Base-by-base conservation (phyloP, 2,888 invertebrate species). In the Bombylius discolor region DNA sequence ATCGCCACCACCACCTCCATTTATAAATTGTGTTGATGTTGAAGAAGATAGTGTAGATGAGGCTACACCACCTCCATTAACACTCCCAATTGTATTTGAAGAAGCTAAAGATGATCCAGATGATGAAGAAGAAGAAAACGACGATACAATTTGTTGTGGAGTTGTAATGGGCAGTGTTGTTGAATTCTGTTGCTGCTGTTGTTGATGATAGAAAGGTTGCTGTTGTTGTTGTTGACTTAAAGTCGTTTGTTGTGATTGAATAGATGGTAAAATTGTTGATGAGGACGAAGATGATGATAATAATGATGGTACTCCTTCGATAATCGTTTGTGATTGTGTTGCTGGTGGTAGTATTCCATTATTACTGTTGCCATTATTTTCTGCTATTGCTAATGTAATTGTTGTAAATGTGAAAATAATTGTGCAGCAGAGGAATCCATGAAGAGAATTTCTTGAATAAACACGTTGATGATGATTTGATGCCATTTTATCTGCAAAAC, bases 161-260 rank as follows among this genome's bases (percentile, higher is more conserved):
- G 52, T 56, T 7, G 56, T 56, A 6, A 52, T 7, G 31, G 56
- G 56, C 49, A 51, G 56, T 52, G 45, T 36, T 56, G 56, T 56
- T 12, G 51, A 52, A 48, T 56, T 56, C n/a, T 52, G 56, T 47
- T 48, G 53, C 57, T 36, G 61, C 56, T 47, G 60, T 56, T 52
- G 52, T 47, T 14, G 55, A n/a, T 51, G 55, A 51, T 39, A 46
- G 6, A 33, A 39, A 48, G 34, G 52, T 52, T 14, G 49, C 34
- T 51, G 60, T 61, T 61, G 61, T 62, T 56, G 55, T 52, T 53
- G 59, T 44, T 8, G 4, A 5, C 8, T 4, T 11, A 42, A 11
- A 4, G 39, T 42, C 8, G 39, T 42, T 42, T 42, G 39, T 11
- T 42, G 39, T 11, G 8, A 11, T 11, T 42, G 39, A 11, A 11